A percentile compares a stretch with the other conserved stretches of the same genome.
Evolutionary conservation across 2,113 vertebrate genomes (phyloP).

Genomic region (Urocitellus parryii): DNA sequence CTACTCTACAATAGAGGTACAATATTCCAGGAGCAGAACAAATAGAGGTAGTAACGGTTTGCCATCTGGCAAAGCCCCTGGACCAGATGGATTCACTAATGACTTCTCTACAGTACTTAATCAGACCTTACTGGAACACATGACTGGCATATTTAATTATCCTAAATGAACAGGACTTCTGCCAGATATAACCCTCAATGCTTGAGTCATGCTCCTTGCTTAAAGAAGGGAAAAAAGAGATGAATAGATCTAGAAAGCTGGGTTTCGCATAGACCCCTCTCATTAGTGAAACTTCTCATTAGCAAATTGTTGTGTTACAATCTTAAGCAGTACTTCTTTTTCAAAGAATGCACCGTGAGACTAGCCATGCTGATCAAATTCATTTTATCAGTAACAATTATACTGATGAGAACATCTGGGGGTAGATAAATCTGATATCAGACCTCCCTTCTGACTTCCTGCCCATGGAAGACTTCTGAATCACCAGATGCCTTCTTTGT

Average conservation of each 20-base stretch:
- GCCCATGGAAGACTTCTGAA: constrained; percentile 54
- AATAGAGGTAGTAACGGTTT: constrained; percentile 76
- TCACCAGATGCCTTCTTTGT: not conserved
- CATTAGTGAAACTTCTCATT: constrained; percentile 74
- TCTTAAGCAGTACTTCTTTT: constrained; percentile 57
- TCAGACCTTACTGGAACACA: constrained; percentile 81
- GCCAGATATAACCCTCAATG: constrained; percentile 76
- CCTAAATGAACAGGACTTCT: constrained; percentile 78
- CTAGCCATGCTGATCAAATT: constrained; percentile 31
- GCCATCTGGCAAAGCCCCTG: constrained; percentile 86
- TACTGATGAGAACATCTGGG: constrained; percentile 67
- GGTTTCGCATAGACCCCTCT: constrained; percentile 57
- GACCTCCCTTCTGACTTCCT: constrained; percentile 47
- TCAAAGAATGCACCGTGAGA: constrained; percentile 20
- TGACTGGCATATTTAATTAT: constrained; percentile 86
- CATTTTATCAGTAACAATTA: constrained; percentile 33
- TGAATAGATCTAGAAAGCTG: constrained; percentile 58
- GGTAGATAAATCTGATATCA: constrained; percentile 54
- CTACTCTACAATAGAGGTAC: constrained; percentile 32
- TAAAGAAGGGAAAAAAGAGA: constrained; percentile 65
- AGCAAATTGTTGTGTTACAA: constrained; percentile 53
- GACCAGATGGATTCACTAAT: constrained; percentile 88
- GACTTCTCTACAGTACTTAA: constrained; percentile 85
- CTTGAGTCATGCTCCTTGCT: constrained; percentile 69
- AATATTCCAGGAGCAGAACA: constrained; percentile 75